These are phyloP conservation scores for Polypterus bichir DNA, from an alignment of 2,113 vertebrate genomes.

Conservation along the genomic window DNA sequence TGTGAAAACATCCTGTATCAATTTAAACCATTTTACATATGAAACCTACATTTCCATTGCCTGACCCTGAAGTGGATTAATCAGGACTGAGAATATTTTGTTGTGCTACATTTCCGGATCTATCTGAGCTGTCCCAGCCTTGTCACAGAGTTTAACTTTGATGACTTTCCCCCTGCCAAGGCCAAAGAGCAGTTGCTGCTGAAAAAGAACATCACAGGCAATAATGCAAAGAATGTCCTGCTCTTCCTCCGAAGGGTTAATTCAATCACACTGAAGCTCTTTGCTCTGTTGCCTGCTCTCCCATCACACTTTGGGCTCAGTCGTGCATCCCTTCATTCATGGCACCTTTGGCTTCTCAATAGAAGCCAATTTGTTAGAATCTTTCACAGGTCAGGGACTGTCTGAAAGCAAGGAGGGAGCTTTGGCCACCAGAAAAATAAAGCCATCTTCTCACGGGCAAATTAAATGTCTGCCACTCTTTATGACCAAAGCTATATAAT, in stretches of 20 bases:
- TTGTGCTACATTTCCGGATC: too few species aligned
- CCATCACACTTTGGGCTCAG: slow-evolving; percentile 95
- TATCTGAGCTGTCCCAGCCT: too few species aligned
- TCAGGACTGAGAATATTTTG: too few species aligned
- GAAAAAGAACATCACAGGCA: too few species aligned
- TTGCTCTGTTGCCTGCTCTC: slow-evolving; percentile 76
- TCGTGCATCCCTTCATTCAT: slow-evolving; percentile 92
- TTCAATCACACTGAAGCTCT: slow-evolving; percentile 84
- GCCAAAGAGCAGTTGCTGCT: too few species aligned
- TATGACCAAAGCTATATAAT: slow-evolving; percentile 59
- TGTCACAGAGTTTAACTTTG: too few species aligned
- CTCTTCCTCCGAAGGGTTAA: slow-evolving; percentile 75
- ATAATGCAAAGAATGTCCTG: slow-evolving; percentile 16
- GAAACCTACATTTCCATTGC: too few species aligned
- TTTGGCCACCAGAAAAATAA: slow-evolving; percentile 74
- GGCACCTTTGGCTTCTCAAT: slow-evolving; percentile 99
- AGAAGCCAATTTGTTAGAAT: slow-evolving; percentile 99
- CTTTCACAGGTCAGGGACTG: slow-evolving; percentile 98
- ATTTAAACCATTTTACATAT: too few species aligned
- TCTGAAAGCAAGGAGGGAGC: slow-evolving; percentile 71
- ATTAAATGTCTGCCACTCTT: slow-evolving; percentile 89
- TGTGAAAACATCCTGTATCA: too few species aligned
- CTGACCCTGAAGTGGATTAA: too few species aligned
- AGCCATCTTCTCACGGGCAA: slow-evolving; percentile 80
- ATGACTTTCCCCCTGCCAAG: too few species aligned